Percentiles rank a stretch among this genome's conserved stretches.
Conservation (phyloP, 1,140 invertebrate genomes). For the Lepidostoma basale region DNA sequence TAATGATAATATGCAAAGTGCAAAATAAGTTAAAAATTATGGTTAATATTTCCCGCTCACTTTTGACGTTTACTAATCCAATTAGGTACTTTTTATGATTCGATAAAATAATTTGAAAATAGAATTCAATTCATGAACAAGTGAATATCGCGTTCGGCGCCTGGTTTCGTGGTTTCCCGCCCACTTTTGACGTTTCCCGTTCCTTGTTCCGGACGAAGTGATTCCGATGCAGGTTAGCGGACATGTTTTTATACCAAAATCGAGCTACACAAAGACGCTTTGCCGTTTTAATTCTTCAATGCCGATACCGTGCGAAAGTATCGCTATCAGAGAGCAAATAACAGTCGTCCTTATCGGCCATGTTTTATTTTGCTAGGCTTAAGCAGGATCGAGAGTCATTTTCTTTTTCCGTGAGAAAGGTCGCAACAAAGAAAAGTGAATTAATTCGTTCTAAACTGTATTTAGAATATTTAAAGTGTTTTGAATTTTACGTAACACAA, state of each 20-base stretch:
- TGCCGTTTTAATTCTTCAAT: slow-evolving; percentile 17
- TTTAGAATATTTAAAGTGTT: too few species aligned
- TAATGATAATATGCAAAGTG: too few species aligned
- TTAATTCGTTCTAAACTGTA: too few species aligned
- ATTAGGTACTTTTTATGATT: background rate
- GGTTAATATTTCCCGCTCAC: too few species aligned
- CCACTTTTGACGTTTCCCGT: slow-evolving; percentile 22
- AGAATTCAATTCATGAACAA: background rate
- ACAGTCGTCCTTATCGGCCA: background rate
- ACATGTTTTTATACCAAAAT: slow-evolving; percentile 35
- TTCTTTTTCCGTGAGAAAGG: background rate
- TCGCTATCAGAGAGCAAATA: background rate
- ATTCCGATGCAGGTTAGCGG: background rate
- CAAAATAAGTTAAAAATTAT: too few species aligned
- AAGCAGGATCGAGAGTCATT: background rate
- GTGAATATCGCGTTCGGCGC: background rate
- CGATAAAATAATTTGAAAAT: background rate
- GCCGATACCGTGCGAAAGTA: slow-evolving; percentile 10
- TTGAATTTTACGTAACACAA: too few species aligned
- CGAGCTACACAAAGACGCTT: background rate
- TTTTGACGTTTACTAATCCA: too few species aligned
- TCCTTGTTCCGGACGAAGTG: slow-evolving; percentile 18
- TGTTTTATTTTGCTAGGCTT: background rate
- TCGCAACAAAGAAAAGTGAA: too few species aligned
- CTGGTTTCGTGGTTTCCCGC: background rate